Evolutionary conservation across 2,797 vertebrate genomes (phyloP).

Genomic region (Channa striata): DNA sequence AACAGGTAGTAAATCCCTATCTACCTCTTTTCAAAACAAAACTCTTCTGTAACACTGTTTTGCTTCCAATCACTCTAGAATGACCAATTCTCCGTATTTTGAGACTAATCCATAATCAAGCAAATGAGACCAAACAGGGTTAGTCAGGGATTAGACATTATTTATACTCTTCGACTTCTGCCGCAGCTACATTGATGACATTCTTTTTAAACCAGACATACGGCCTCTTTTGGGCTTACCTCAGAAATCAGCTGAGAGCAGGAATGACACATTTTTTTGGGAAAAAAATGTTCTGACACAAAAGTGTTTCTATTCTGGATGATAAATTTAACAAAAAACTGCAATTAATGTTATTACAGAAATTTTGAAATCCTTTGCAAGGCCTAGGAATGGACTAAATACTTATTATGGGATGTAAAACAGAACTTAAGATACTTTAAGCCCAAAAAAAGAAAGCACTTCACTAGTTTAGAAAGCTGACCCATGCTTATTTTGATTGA

Average conservation of each 20-base stretch:
- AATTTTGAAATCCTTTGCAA: slow-evolving; percentile 17
- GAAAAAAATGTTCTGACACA: too few species aligned
- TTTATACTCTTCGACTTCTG: slow-evolving; percentile 8
- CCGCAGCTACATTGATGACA: slow-evolving; percentile 21
- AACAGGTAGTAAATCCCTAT: background rate
- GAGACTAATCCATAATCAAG: slow-evolving; percentile 33
- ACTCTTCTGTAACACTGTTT: slow-evolving; percentile 9
- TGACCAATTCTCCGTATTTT: background rate
- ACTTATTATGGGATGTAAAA: slow-evolving; percentile 1
- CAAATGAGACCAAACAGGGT: slow-evolving; percentile 35
- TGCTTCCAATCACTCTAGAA: background rate
- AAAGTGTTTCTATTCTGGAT: too few species aligned
- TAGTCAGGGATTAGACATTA: slow-evolving; percentile 33
- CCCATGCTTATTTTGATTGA: background rate
- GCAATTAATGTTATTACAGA: slow-evolving; percentile 16
- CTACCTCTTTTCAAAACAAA: background rate
- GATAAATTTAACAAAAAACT: background rate
- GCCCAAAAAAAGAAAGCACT: background rate
- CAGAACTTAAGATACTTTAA: slow-evolving; percentile 18
- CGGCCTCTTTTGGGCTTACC: background rate
- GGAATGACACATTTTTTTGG: too few species aligned
- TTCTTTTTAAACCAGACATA: background rate
- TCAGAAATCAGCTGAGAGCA: too few species aligned
- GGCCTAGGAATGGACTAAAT: slow-evolving; percentile 24
- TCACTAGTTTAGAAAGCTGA: background rate